Conservation (phyloP, 2,888 invertebrate genomes). For the Drosophila anomelani region DNA sequence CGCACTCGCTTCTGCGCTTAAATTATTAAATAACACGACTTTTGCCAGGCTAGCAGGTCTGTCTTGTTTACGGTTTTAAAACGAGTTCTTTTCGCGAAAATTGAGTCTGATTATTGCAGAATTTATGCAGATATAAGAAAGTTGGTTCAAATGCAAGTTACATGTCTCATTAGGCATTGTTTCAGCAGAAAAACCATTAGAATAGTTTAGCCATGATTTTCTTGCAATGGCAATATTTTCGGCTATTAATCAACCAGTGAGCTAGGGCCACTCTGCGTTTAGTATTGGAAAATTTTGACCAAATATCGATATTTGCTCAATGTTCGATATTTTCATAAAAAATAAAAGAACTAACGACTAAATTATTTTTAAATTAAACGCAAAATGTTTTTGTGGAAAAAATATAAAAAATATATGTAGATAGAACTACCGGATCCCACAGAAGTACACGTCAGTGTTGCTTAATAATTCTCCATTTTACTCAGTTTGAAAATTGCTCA, state of each 20-base stretch:
- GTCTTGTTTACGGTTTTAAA: slow-evolving; percentile 32
- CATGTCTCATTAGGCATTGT: slow-evolving; percentile 49
- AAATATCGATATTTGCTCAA: not conserved
- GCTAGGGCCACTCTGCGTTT: slow-evolving; percentile 1
- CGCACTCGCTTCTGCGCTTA: slow-evolving; percentile 55
- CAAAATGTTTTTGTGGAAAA: too few relatives aligned
- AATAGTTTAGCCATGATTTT: slow-evolving; percentile 42
- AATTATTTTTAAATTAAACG: not conserved
- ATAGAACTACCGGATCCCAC: not conserved
- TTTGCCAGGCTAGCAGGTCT: slow-evolving; percentile 13
- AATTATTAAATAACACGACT: slow-evolving; percentile 74
- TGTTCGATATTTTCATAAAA: not conserved
- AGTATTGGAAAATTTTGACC: not conserved
- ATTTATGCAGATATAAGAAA: slow-evolving; percentile 17
- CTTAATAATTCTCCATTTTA: not conserved
- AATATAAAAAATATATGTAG: too few relatives aligned
- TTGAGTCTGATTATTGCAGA: slow-evolving; percentile 10
- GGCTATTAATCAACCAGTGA: slow-evolving; percentile 32
- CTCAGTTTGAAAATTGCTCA: slow-evolving; percentile 13
- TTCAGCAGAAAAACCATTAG: slow-evolving; percentile 25
- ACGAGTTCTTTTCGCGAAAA: slow-evolving; percentile 23
- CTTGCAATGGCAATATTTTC: slow-evolving; percentile 40
- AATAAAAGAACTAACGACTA: not conserved
- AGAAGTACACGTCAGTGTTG: slow-evolving; percentile 5
- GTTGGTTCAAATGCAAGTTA: slow-evolving; percentile 37